phyloP scores from a whole-genome alignment of 1,140 invertebrate species.

The Penaeus chinensis region DNA sequence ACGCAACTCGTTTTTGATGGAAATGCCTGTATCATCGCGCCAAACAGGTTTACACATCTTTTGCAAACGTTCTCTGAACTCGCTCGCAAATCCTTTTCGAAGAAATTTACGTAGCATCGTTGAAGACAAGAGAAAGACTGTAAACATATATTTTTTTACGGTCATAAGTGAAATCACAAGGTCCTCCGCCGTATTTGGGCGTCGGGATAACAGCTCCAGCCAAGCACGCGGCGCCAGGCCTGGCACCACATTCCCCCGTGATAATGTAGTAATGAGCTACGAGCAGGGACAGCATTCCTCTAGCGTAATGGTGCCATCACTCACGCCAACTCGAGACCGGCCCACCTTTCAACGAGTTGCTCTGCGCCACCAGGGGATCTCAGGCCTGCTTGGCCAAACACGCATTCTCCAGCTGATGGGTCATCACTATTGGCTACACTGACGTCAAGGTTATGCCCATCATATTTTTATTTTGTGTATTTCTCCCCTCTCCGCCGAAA shows the following conservation, averaged over 20 bases:
- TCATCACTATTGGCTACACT: slow-evolving; percentile 37
- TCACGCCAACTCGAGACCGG: slow-evolving; percentile 4
- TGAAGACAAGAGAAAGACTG: too few species aligned
- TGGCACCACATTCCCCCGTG: slow-evolving; percentile 8
- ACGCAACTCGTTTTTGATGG: too few species aligned
- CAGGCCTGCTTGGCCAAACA: slow-evolving; percentile 26
- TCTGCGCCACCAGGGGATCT: not conserved
- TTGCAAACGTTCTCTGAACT: too few species aligned
- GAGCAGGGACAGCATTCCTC: not conserved
- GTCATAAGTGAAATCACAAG: not conserved
- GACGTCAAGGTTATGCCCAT: slow-evolving; percentile 32
- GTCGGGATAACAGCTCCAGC: not conserved
- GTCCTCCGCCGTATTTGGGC: slow-evolving; percentile 8
- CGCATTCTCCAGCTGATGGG: slow-evolving; percentile 20
- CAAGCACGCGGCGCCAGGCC: not conserved
- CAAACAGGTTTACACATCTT: too few species aligned
- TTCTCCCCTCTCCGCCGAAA: not conserved
- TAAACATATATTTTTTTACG: too few species aligned
- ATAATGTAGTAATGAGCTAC: slow-evolving; percentile 29
- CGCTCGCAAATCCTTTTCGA: too few species aligned
- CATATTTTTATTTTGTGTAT: not conserved
- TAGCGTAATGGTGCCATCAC: slow-evolving; percentile 19
- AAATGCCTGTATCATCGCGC: too few species aligned
- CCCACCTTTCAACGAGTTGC: not conserved
- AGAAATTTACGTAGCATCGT: too few species aligned